Conservation (phyloP, 2,113 vertebrate genomes). For the Loxodonta africana region DNA sequence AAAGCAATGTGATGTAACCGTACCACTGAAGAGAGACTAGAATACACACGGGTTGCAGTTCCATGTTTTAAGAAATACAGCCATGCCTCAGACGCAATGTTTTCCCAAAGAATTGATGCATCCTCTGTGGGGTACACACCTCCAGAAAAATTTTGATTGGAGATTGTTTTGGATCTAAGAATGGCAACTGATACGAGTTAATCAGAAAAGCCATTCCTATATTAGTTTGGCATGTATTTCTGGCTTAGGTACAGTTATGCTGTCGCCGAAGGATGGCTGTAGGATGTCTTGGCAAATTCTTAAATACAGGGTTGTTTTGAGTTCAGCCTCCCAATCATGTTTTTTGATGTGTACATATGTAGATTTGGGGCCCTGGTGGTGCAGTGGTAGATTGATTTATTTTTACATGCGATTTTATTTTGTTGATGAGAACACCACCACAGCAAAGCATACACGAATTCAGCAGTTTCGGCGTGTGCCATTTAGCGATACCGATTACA, state of each 20-base stretch:
- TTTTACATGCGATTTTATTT: too few species aligned
- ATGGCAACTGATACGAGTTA: background rate
- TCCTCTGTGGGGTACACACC: background rate
- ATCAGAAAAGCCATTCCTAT: background rate
- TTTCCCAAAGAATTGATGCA: background rate
- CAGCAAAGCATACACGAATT: background rate
- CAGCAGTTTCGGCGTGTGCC: background rate
- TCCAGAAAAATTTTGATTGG: background rate
- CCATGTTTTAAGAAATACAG: background rate
- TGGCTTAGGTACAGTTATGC: background rate
- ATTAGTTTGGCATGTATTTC: slow-evolving; percentile 26
- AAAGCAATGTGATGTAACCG: background rate
- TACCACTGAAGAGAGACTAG: background rate
- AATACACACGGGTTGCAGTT: background rate
- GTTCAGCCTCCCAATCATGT: background rate
- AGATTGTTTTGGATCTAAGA: background rate
- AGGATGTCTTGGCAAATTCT: background rate
- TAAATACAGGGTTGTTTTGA: background rate
- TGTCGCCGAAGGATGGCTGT: background rate
- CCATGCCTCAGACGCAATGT: background rate
- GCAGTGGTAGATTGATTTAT: background rate
- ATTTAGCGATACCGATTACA: background rate
- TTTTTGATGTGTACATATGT: background rate
- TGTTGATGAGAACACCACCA: too few species aligned
- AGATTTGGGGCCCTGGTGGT: too few species aligned